A percentile compares a stretch with the other conserved stretches of the same genome.
Evolutionary conservation across 2,888 invertebrate species (phyloP).

Genomic region (Dichetophora obliterata): DNA sequence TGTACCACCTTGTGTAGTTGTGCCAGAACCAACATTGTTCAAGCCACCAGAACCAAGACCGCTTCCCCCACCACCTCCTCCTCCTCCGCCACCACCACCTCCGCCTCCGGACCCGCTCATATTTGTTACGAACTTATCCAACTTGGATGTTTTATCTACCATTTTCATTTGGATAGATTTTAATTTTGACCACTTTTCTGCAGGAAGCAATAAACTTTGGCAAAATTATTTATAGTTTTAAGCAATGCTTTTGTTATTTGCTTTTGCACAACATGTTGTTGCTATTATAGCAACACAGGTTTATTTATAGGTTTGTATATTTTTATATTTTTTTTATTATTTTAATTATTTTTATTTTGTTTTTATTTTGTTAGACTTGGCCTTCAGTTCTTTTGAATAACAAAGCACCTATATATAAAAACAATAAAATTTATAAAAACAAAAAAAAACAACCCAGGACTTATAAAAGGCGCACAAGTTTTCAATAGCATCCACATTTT

Average conservation of each 20-base stretch:
- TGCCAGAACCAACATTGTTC: background rate
- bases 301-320: background rate
- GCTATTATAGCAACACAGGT: background rate
- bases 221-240: background rate
- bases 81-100: conserved; percentile 51
- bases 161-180: conserved; percentile 61
- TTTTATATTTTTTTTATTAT: conserved; percentile 19
- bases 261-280: background rate
- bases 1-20: conserved; percentile 15
- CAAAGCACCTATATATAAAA: too few relatives aligned
- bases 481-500: background rate
- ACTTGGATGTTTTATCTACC: conserved; percentile 69
- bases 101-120: conserved; percentile 55
- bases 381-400: too few relatives aligned
- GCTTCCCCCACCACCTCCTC: conserved; percentile 48
- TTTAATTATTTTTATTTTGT: too few relatives aligned
- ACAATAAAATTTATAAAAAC: background rate
- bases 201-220: background rate
- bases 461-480: background rate
- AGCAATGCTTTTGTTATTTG: background rate
- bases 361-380: background rate
- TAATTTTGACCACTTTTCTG: conserved; percentile 14
- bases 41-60: conserved; percentile 41
- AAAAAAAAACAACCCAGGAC: background rate
- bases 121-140: conserved; percentile 67